Evolutionary conservation across 2,888 invertebrate species (phyloP), one percentile per base, ranked within the genome.

Genomic region (Drosophila melanosoma): DNA sequence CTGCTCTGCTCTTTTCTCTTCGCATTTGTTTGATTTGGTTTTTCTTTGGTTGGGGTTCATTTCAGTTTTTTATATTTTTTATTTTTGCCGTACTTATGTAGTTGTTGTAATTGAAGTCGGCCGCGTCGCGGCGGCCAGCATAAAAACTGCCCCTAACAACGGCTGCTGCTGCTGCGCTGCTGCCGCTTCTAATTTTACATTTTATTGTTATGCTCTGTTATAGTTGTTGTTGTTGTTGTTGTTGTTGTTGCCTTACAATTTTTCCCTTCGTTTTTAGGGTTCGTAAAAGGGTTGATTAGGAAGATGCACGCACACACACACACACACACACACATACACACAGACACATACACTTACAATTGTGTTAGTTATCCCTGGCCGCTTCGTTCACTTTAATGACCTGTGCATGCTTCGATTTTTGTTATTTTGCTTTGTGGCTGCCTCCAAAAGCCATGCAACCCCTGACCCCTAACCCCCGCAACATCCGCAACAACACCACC

Each of bases 261-360:
- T 83, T 86, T 77, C 71, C 45, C 12, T 66, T 71, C 82, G 70
- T 78, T 89, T 80, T 85, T 83, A 83, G 86, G 90, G 86, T 90
- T 90, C 87, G 87, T 86, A 86, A 84, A 82, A 87, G 86, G 86
- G 86, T 87, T 90, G 90, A 90, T 90, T 90, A 87, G 90, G 86
- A 90, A 80, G 76, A 80, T 76, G 82, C 71, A 76, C 70, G 66
- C 53, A 52, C 23, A 67, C 42, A 49, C 67, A 51, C 42, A 73
- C 65, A 70, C 57, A 68, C 45, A 49, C 38, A 68, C 60, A 64
- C 42, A 66, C 35, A 60, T 35, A 58, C 35, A 64, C 40, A 70
- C 45, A 72, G 26, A 38, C 53, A 58, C 15, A 68, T 64, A 68
- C 66, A 54, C 42, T 56, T 61, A 52, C 70, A 79, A 65, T 79